Base-by-base conservation (phyloP, 35 echinoderm and acorn worm species). In the Ophiothrix spiculata region DNA sequence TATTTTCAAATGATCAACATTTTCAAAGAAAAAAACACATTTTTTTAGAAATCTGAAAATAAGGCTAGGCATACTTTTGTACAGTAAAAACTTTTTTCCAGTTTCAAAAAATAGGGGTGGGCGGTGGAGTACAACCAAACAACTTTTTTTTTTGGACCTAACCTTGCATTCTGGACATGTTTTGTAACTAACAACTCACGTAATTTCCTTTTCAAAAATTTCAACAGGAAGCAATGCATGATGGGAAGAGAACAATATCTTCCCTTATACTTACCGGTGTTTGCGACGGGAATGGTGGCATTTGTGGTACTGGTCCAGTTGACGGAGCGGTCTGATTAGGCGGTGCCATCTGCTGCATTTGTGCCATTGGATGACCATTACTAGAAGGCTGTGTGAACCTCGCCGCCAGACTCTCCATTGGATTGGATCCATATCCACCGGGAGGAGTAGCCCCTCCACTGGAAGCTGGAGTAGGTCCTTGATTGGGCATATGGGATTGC, bases 311-410 rank as follows among this genome's bases (percentile, higher is more conserved):
- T 46, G 79, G 79, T 17, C 36, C 63, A 32, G 56, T 35, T 39
- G 75, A 29, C 23, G 90, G 84, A 63, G 90, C 84, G 10, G 85
- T 87, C 80, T 92, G 90, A 39, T 91, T 91, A 1, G 90, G 89
- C 23, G 89, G 89, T 39, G 60, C 54, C 34, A 82, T 75, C 35
- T 91, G 85, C 32, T 87, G 86, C 42, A 84, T 87, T 25, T 69
- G 60, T 39, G 78, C 37, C 38, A 39, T 31, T 17, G 37, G 38
- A 10, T 40, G 38, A 23, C 34, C 76, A 21, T 31, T 88, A 36
- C 39, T 60, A 75, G 36, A 54, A 64, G 41, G 78, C 78, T 80
- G 73, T 21, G 25, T 16, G 36, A 83, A 33, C 49, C 37, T 31
- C 35, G 79, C 29, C 32, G 37, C 80, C 64, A 63, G 54, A 39